Evolutionary conservation across 2,888 invertebrate genomes (phyloP).

Genomic region (Epinotia brunnichana): DNA sequence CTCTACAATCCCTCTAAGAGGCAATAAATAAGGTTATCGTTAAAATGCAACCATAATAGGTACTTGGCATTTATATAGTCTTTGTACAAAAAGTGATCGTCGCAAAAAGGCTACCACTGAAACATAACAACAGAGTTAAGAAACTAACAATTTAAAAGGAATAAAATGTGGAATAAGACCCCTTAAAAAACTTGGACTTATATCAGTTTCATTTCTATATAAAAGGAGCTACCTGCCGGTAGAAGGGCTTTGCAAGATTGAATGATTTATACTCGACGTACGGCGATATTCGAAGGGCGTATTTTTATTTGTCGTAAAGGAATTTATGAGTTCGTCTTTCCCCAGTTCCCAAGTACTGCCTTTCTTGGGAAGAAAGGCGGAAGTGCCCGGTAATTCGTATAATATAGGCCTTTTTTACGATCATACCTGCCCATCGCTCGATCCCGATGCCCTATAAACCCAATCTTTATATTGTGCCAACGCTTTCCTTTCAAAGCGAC

Average conservation of each 20-base stretch:
- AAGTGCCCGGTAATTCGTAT: slow-evolving; percentile 43
- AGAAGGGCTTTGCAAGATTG: slow-evolving; percentile 58
- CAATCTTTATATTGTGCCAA: slow-evolving; percentile 76
- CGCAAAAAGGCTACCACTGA: no score
- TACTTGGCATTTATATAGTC: no score
- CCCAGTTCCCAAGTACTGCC: slow-evolving; percentile 16
- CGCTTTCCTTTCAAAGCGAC: slow-evolving; percentile 60
- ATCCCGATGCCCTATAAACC: slow-evolving; percentile 65
- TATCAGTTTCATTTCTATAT: slow-evolving; percentile 41
- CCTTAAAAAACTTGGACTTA: slow-evolving; percentile 32
- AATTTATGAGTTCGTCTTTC: slow-evolving; percentile 68
- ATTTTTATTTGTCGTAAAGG: slow-evolving; percentile 79
- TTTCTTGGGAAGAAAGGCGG: slow-evolving; percentile 9
- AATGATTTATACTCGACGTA: slow-evolving; percentile 71
- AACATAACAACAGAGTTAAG: no score
- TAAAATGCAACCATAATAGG: no score
- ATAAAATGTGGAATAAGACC: slow-evolving; percentile 17
- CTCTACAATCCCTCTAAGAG: no score
- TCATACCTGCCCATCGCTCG: slow-evolving; percentile 46
- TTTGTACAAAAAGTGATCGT: no score
- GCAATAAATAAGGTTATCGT: no score
- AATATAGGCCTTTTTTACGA: slow-evolving; percentile 57
- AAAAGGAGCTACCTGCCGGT: slow-evolving; percentile 53
- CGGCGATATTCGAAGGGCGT: slow-evolving; percentile 61
- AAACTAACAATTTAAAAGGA: background rate